These are phyloP conservation scores for Scelioninae gen. 2 DNA, from an alignment of 2,888 invertebrate genomes.

Conservation along the genomic window DNA sequence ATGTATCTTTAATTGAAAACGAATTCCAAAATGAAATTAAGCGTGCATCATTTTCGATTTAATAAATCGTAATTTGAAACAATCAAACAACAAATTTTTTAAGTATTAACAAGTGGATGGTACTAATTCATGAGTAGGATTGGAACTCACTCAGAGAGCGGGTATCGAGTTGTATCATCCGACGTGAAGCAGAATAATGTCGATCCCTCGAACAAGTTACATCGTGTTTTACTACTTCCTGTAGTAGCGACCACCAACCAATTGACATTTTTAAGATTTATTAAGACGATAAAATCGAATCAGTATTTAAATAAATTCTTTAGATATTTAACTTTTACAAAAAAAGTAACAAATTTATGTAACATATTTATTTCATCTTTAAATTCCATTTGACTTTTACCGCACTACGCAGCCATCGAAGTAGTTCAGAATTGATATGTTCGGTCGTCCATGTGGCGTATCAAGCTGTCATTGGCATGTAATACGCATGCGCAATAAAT, in stretches of 20 bases:
- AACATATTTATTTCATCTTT: too few species aligned
- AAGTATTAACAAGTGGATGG: conserved; percentile 42
- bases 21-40: not conserved
- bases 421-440: too few species aligned
- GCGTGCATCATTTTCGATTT: conserved; percentile 12
- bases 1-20: conserved; percentile 5
- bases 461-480: too few species aligned
- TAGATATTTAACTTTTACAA: too few species aligned
- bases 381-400: too few species aligned
- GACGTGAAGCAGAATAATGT: conserved; percentile 43
- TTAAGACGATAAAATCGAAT: not conserved
- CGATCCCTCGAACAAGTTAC: conserved; percentile 34
- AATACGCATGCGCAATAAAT: too few species aligned
- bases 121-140: conserved; percentile 37
- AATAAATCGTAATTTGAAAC: conserved; percentile 23
- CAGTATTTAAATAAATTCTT: not conserved
- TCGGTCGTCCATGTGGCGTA: too few species aligned
- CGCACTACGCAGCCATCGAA: too few species aligned
- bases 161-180: conserved; percentile 41
- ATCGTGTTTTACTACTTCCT: conserved; percentile 40
- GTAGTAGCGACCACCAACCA: conserved; percentile 24
- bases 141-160: conserved; percentile 46
- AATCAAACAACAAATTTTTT: conserved; percentile 38
- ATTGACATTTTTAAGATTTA: conserved; percentile 35
- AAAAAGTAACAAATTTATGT: too few species aligned